Conservation (phyloP, 2,888 invertebrate genomes). For the Latheticus oryzae region DNA sequence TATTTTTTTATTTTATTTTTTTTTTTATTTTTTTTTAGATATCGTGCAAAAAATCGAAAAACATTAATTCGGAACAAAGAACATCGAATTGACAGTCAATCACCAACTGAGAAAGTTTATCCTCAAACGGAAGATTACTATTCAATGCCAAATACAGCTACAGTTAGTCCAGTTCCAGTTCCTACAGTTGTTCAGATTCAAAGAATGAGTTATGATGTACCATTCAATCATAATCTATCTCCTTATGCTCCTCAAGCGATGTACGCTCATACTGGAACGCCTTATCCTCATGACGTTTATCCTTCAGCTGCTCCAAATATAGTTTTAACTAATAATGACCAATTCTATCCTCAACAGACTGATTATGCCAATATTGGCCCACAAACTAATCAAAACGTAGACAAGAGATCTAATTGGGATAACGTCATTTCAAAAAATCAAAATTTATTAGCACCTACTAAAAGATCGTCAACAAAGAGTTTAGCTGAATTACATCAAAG, state of each 20-base stretch:
- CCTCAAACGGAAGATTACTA: conserved; percentile 60
- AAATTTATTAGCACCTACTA: conserved; percentile 49
- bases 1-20: conserved; percentile 3
- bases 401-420: conserved; percentile 44
- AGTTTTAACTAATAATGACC: conserved; percentile 50
- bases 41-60: conserved; percentile 76
- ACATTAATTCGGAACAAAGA: conserved; percentile 62
- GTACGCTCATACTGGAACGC: conserved; percentile 50
- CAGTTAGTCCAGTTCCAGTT: conserved; percentile 56
- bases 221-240: conserved; percentile 50
- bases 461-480: conserved; percentile 65
- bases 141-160: conserved; percentile 53
- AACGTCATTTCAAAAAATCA: conserved; percentile 47
- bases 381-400: conserved; percentile 51
- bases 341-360: conserved; percentile 60
- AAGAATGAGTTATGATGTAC: conserved; percentile 59
- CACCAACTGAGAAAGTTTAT: conserved; percentile 59
- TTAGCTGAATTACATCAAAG: conserved; percentile 72
- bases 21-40: conserved; percentile 61
- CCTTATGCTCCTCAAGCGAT: conserved; percentile 56
- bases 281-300: conserved; percentile 49
- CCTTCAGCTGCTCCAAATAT: conserved; percentile 42
- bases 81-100: conserved; percentile 59
- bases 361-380: conserved; percentile 56
- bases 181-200: conserved; percentile 61